phyloP scores from a whole-genome alignment of 2,888 invertebrate genomes.

The Hemicrepidius hirtus region DNA sequence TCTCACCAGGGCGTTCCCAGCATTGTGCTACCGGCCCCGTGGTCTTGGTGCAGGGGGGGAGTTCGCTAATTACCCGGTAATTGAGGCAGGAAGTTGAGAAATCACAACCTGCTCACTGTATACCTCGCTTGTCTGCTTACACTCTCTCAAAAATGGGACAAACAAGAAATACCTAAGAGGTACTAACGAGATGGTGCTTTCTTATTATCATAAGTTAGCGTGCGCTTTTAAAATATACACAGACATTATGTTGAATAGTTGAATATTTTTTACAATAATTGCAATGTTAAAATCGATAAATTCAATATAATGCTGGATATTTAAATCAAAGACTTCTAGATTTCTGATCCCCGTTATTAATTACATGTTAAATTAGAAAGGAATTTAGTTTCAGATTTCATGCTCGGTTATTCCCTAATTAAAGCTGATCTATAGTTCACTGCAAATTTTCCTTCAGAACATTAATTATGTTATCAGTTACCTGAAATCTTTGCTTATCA shows the following conservation, averaged over 20 bases:
- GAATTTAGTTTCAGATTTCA: constrained; percentile 24
- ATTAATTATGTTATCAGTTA: not conserved
- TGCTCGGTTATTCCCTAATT: constrained; percentile 21
- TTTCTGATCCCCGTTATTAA: constrained; percentile 8
- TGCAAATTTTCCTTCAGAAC: constrained; percentile 1
- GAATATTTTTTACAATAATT: not conserved
- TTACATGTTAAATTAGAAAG: constrained; percentile 25
- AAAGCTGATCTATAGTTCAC: not conserved
- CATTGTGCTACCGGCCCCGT: constrained; percentile 68
- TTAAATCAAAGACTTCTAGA: not conserved
- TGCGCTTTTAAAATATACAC: not conserved
- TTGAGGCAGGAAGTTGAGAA: constrained; percentile 72
- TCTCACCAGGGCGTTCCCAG: constrained; percentile 72
- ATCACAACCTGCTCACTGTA: constrained; percentile 59
- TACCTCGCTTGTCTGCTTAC: constrained; percentile 39
- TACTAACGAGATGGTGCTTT: constrained; percentile 12
- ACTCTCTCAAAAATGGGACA: constrained; percentile 43
- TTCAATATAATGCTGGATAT: too few species aligned
- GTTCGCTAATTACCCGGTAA: constrained; percentile 70
- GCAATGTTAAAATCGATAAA: not conserved
- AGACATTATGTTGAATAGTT: constrained; percentile 1
- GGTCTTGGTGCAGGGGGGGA: constrained; percentile 58
- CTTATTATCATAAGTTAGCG: constrained; percentile 13
- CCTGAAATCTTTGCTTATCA: constrained; percentile 6
- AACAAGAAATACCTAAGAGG: constrained; percentile 19